Evolutionary conservation across 2,113 vertebrate genomes (phyloP), one percentile per base, ranked within the genome.

Genomic region (Ceratotherium simum): DNA sequence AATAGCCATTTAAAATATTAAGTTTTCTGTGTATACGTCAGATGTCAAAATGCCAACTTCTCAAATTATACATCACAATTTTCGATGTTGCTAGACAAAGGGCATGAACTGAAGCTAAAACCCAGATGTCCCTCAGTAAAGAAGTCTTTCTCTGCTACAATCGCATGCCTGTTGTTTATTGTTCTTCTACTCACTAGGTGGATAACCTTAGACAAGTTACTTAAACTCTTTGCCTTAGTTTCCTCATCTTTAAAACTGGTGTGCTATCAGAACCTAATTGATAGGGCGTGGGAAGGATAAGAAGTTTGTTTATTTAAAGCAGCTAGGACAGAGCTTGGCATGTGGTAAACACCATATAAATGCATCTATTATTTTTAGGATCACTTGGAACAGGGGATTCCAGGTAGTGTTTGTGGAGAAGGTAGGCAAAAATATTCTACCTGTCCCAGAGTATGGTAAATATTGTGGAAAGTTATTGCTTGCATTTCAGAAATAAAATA

Each of bases 401-500:
- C 39, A 86, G 70, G n/a, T 36, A 89, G 3, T 36, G 13, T 75
- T 29, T 70, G 4, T 64, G 31, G 14, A 85, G 12, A 84, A 23
- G 8, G 1, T 70, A 20, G 36, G 67, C 33, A 62, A 91, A 95
- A 62, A 67, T 88, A 89, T 65, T 85, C 27, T 83, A 25, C 3
- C 18, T 91, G 18, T 14, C 20, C 2, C 4, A 62, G 78, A 79
- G 17, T 69, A n/a, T 89, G 60, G 64, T 64, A 85, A 67, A 42
- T 86, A 62, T 70, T 85, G 5, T 11, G 81, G 21, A 95, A 2
- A 6, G 10, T 51, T 90, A 67, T 88, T 67, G 18, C 6, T 54
- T 60, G 29, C 29, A 94, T 67, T 84, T 95, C 27, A 79, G 67
- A 92, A 88, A 70, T 87, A 70, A 75, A 48, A 46, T n/a, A 56